Conservation (phyloP, 2,113 vertebrate species). For the Menidia beryllina region DNA sequence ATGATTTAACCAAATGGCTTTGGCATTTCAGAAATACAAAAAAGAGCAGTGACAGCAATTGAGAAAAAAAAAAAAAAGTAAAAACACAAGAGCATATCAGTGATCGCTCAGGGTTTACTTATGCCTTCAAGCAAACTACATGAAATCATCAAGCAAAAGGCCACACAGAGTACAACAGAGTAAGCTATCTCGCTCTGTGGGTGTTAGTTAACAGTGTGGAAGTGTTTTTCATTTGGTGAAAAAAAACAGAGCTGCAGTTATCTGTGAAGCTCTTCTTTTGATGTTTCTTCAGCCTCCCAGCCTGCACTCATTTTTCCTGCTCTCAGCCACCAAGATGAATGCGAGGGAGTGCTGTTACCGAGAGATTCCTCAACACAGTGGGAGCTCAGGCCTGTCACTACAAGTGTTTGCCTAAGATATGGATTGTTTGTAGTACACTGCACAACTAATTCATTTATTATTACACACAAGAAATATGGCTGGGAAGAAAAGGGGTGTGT, state of each 20-base stretch:
- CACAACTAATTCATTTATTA: slow-evolving; percentile 81
- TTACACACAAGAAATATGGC: slow-evolving; percentile 76
- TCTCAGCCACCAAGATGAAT: slow-evolving; percentile 71
- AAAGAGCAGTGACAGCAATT: slow-evolving; percentile 31
- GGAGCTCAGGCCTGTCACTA: slow-evolving; percentile 76
- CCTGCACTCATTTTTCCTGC: slow-evolving; percentile 29
- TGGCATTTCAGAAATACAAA: slow-evolving; percentile 73
- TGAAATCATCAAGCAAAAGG: slow-evolving; percentile 60
- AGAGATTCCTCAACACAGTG: slow-evolving; percentile 81
- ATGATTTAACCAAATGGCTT: slow-evolving; percentile 77
- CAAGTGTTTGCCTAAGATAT: slow-evolving; percentile 83
- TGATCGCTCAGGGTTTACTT: slow-evolving; percentile 51
- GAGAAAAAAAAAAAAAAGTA: slow-evolving; percentile 32
- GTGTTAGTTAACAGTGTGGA: slow-evolving; percentile 71
- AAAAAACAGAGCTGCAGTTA: slow-evolving; percentile 63
- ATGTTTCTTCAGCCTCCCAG: slow-evolving; percentile 64
- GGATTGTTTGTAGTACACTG: slow-evolving; percentile 79
- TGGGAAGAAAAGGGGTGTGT: slow-evolving; percentile 35
- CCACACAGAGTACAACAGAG: slow-evolving; percentile 63
- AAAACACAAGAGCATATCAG: slow-evolving; percentile 54
- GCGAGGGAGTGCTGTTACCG: slow-evolving; percentile 78
- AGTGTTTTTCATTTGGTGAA: slow-evolving; percentile 56
- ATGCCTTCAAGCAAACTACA: slow-evolving; percentile 71
- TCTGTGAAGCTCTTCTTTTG: slow-evolving; percentile 71
- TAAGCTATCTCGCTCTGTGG: slow-evolving; percentile 53